These are phyloP conservation scores for Eutrigla gurnardus DNA, from an alignment of 2,797 vertebrate genomes.

Conservation along the genomic window DNA sequence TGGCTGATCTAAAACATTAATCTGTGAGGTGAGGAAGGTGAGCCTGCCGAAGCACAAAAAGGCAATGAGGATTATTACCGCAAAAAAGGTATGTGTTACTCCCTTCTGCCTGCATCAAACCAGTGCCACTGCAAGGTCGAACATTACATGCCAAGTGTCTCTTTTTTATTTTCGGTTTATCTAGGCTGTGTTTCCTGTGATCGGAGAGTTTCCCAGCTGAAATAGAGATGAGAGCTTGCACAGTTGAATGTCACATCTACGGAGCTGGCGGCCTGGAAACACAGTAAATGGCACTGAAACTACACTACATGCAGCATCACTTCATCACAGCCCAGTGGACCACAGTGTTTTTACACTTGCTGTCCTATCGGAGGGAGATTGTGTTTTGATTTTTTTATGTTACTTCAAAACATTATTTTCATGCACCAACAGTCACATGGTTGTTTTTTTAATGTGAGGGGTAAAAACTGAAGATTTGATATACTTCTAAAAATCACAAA, in stretches of 20 bases:
- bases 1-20: conserved; percentile 19
- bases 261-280: conserved; percentile 3
- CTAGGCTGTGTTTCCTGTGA: background rate
- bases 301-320: background rate
- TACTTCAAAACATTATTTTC: background rate
- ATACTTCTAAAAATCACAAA: background rate
- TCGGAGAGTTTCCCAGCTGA: background rate
- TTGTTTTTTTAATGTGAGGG: background rate
- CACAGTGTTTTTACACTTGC: background rate
- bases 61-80: background rate
- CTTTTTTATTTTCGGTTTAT: background rate
- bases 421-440: background rate
- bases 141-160: background rate
- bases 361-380: background rate
- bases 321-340: background rate
- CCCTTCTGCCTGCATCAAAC: background rate
- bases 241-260: background rate
- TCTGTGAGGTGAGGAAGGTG: conserved; percentile 5
- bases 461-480: background rate
- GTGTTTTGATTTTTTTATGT: background rate
- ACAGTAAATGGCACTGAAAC: conserved; percentile 7
- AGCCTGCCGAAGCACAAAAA: background rate
- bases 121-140: background rate
- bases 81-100: background rate
- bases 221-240: conserved; percentile 16